Evolutionary conservation across 2,113 vertebrate genomes (phyloP).

Genomic region (Sitta europaea): DNA sequence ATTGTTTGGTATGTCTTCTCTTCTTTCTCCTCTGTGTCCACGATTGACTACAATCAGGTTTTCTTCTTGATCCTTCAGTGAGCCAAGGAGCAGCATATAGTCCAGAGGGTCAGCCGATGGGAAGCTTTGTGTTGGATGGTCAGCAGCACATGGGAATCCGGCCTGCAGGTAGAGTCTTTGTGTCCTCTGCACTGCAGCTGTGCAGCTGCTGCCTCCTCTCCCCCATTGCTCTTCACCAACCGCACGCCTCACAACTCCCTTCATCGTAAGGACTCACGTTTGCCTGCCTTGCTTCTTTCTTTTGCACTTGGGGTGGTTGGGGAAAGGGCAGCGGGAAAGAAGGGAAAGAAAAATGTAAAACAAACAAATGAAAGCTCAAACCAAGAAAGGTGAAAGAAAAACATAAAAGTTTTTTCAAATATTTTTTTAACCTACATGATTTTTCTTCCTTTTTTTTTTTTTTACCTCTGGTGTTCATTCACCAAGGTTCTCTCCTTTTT

Average conservation of each 20-base stretch:
- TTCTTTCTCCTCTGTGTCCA: conserved; percentile 95
- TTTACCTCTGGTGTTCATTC: conserved; percentile 32
- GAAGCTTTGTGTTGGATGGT: conserved; percentile 99
- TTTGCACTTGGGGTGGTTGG: not conserved
- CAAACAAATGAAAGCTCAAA: not conserved
- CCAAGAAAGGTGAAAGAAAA: not conserved
- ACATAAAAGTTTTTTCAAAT: not conserved
- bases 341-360: not conserved
- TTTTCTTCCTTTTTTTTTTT: not conserved
- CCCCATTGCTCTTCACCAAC: conserved; percentile 13
- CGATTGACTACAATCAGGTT: conserved; percentile 99
- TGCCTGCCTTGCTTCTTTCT: conserved; percentile 70
- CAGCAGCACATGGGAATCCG: conserved; percentile 99
- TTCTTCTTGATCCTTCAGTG: conserved; percentile 99
- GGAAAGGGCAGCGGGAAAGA: rapidly evolving
- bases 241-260: conserved; percentile 21
- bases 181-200: not conserved
- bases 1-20: conserved; percentile 99
- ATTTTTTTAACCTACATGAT: conserved; percentile 22
- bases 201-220: not conserved
- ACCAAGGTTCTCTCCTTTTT: conserved; percentile 45
- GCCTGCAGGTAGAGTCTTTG: conserved; percentile 87
- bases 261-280: conserved; percentile 9
- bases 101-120: conserved; percentile 99
- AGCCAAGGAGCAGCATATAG: conserved; percentile 99